Percentiles rank a stretch among this genome's conserved stretches.
Conservation (phyloP, 2,113 vertebrate genomes). For the Cheirogaleus medius region DNA sequence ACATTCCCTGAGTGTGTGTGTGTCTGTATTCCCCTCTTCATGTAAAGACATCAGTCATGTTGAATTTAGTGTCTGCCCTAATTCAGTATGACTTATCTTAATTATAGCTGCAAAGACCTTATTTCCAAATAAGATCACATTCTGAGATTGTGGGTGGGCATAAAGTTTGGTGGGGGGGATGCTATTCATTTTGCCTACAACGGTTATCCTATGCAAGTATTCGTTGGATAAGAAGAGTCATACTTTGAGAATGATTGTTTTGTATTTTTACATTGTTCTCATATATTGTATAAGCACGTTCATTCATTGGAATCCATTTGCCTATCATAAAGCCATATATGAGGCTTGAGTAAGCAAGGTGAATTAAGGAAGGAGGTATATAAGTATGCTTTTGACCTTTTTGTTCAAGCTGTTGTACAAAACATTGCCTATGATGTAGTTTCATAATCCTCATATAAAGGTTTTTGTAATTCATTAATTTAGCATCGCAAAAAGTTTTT, state of each 20-base stretch:
- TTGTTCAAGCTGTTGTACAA: not conserved
- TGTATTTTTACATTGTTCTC: not conserved
- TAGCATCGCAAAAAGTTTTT: slow-evolving; percentile 6
- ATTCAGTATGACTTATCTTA: not conserved
- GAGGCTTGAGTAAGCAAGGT: not conserved
- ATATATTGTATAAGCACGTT: not conserved
- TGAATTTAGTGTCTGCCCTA: not conserved
- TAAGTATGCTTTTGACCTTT: not conserved
- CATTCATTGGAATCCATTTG: not conserved
- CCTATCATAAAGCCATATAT: not conserved
- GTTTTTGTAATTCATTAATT: slow-evolving; percentile 38
- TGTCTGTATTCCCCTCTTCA: not conserved
- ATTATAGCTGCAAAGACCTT: not conserved
- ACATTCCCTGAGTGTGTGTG: not conserved
- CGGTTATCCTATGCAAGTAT: not conserved
- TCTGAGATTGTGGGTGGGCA: not conserved
- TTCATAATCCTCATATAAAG: not conserved
- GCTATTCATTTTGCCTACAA: not conserved
- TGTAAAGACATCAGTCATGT: not conserved
- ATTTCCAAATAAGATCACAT: not conserved
- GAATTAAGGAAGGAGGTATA: not conserved
- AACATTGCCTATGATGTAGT: not conserved
- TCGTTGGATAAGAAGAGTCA: not conserved
- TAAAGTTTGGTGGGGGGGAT: not conserved
- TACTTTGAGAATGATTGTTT: not conserved